These are phyloP conservation scores for Girardia tigrina DNA, from an alignment of 2,888 invertebrate species.

Conservation along the genomic window DNA sequence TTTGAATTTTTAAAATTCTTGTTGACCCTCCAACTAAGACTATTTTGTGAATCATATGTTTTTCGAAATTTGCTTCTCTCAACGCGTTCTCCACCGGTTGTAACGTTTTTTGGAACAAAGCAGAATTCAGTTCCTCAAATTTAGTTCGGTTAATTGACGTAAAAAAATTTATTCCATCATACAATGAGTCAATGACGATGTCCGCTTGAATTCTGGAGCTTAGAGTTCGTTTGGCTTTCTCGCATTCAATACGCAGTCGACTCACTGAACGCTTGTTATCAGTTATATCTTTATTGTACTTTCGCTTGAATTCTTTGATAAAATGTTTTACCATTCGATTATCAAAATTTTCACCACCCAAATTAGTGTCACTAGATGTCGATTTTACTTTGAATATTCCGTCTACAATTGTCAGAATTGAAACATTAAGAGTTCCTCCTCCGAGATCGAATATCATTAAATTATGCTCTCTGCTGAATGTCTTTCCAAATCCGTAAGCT, in stretches of 20 bases:
- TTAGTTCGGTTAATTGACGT: constrained; percentile 42
- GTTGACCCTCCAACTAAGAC: no score
- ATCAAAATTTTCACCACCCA: constrained; percentile 85
- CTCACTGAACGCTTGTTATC: constrained; percentile 42
- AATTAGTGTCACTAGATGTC: constrained; percentile 62
- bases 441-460: neutral
- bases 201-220: constrained; percentile 51
- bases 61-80: constrained; percentile 65
- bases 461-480: constrained; percentile 41
- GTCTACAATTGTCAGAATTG: constrained; percentile 83
- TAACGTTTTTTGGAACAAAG: constrained; percentile 56
- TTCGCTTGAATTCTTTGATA: constrained; percentile 49
- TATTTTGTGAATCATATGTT: constrained; percentile 62
- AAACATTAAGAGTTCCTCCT: constrained; percentile 73
- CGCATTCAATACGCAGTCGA: constrained; percentile 43
- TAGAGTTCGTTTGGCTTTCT: constrained; percentile 43
- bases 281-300: constrained; percentile 50
- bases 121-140: constrained; percentile 43
- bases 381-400: constrained; percentile 60
- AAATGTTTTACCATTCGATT: constrained; percentile 51
- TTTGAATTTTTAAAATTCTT: constrained; percentile 45
- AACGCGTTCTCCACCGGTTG: constrained; percentile 66
- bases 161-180: constrained; percentile 44
- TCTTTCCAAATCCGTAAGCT: constrained; percentile 54
- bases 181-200: constrained; percentile 43